Base-by-base conservation (phyloP, 2,113 vertebrate species). In the Synchiropus splendidus region DNA sequence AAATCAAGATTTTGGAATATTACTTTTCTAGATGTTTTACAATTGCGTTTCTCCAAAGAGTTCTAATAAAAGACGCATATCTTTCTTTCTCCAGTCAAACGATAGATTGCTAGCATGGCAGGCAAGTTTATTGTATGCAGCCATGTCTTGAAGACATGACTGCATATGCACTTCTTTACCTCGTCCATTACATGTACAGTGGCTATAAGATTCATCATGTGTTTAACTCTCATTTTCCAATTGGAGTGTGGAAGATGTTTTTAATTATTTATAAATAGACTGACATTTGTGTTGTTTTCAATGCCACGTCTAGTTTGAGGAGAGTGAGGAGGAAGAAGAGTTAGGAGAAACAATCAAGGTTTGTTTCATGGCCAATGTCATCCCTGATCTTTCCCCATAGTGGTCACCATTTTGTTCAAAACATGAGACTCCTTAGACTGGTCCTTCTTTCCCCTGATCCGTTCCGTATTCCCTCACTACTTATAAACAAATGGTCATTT, bases 261-360 rank as follows among this genome's bases (percentile, higher is more conserved):
- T n/a, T n/a, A n/a, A n/a, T n/a, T n/a, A n/a, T n/a, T n/a, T n/a
- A n/a, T n/a, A n/a, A n/a, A n/a, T n/a, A 56, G 21, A 48, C 21
- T 10, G 40, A 32, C 33, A 51, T 13, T 12, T 45, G n/a, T 12
- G 1, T 16, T 21, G 18, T 61, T 63, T 72, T 60, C 36, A 59
- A 61, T 30, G 49, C 51, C 31, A 44, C 51, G 50, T 45, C 37
- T 48, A 83, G 75, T 74, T 70, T 61, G 67, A 73, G 49, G 78
- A 79, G 46, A 77, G 51, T 71, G 79, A 80, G 58, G 72, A 78
- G 38, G 75, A 82, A 41, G 55, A 72, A 21, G 56, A 60, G n/a
- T 52, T 70, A 47, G 27, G 21, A 27, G 64, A 51, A 68, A 72
- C 58, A 48, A 73, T 51, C 48, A 72, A 76, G 77, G 81, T 83